A percentile compares a stretch with the other conserved stretches of the same genome.
Evolutionary conservation across 2,797 vertebrate species (phyloP).

Genomic region (Falco naumanni): DNA sequence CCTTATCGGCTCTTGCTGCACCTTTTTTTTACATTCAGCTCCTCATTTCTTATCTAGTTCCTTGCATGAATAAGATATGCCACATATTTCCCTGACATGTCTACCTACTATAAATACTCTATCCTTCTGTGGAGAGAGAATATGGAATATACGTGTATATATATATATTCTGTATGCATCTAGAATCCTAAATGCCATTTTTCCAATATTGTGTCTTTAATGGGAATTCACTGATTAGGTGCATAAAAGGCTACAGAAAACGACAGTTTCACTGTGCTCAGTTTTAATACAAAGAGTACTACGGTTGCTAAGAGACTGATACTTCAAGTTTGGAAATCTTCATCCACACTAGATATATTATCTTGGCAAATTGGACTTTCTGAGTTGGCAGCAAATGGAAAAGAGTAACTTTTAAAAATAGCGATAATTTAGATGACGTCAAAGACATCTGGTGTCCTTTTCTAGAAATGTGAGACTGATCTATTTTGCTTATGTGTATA

Average conservation of each 20-base stretch:
- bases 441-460: conserved; percentile 80
- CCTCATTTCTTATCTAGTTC: not conserved
- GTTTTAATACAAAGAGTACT: conserved; percentile 67
- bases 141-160: not conserved
- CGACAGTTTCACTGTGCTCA: conserved; percentile 30
- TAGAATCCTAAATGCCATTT: not conserved
- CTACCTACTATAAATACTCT: conserved; percentile 43
- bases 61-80: conserved; percentile 33
- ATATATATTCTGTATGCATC: not conserved
- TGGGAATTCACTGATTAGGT: conserved; percentile 34
- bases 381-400: conserved; percentile 63
- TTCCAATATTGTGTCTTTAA: conserved; percentile 22
- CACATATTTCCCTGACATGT: conserved; percentile 20
- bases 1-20: not conserved
- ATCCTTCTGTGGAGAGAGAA: not conserved
- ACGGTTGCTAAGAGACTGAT: conserved; percentile 74
- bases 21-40: not conserved
- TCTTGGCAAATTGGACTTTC: conserved; percentile 62
- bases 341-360: conserved; percentile 38
- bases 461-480: conserved; percentile 66
- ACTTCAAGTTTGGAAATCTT: conserved; percentile 68
- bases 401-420: conserved; percentile 69
- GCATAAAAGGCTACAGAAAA: conserved; percentile 21
- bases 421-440: conserved; percentile 77
- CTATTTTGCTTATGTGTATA: conserved; percentile 67